Conservation (phyloP, 1,140 invertebrate genomes). For the Lordiphosa stackelbergi region DNA sequence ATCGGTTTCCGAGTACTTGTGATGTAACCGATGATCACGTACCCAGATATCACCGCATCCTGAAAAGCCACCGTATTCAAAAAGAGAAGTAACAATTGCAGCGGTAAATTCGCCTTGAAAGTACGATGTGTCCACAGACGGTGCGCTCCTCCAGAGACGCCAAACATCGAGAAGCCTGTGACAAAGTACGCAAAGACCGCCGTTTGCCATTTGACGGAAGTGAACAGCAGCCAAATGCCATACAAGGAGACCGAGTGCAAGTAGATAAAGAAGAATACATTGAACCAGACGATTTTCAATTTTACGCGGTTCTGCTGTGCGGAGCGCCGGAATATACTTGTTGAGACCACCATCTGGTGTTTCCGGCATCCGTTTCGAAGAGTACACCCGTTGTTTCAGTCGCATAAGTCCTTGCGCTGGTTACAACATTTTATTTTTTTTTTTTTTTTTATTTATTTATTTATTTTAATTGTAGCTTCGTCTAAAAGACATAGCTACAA, state of each 20-base stretch:
- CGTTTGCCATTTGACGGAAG: conserved; percentile 6
- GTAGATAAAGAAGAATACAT: not conserved
- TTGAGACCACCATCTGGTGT: not conserved
- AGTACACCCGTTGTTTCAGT: conserved; percentile 4
- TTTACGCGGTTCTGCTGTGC: not conserved
- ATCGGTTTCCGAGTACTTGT: conserved; percentile 7
- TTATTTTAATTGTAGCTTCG: too few relatives aligned
- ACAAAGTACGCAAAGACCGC: not conserved
- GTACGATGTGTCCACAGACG: conserved; percentile 87
- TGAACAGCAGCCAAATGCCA: conserved; percentile 1
- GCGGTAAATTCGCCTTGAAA: conserved; percentile 85
- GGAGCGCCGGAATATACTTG: not conserved
- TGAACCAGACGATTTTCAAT: not conserved
- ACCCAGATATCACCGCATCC: conserved; percentile 77
- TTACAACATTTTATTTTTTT: too few relatives aligned
- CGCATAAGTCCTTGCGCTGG: too few relatives aligned
- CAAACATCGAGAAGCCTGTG: conserved; percentile 54
- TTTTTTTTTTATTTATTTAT: too few relatives aligned
- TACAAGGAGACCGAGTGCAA: not conserved
- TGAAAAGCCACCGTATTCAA: conserved; percentile 74
- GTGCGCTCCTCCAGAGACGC: conserved; percentile 88
- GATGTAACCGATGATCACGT: conserved; percentile 7
- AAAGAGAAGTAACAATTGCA: conserved; percentile 79
- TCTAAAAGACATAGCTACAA: too few relatives aligned
- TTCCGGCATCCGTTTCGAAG: conserved; percentile 7